Percentiles rank a stretch among this genome's conserved stretches.
Evolutionary conservation across 2,888 invertebrate genomes (phyloP).

Genomic region (Papilio elwesi): DNA sequence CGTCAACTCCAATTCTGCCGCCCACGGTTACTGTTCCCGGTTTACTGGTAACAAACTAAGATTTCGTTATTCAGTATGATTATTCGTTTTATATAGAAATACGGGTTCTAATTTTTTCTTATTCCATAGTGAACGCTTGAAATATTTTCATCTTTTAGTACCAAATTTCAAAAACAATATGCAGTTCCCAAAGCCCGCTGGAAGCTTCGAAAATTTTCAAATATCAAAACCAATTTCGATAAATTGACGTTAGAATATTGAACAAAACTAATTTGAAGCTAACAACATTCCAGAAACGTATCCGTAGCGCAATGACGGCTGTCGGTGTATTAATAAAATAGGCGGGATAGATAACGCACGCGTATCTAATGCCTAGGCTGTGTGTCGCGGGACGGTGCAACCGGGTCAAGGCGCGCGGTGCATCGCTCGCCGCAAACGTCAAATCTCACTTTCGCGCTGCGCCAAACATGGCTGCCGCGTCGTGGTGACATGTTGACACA

Average conservation of each 20-base stretch:
- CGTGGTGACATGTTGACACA: slow-evolving; percentile 62
- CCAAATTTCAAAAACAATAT: background rate
- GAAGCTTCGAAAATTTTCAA: background rate
- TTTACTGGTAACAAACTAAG: slow-evolving; percentile 47
- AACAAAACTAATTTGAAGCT: background rate
- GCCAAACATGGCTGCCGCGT: slow-evolving; percentile 73
- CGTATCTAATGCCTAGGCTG: slow-evolving; percentile 46
- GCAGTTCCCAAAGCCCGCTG: too few relatives aligned
- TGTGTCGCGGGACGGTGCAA: slow-evolving; percentile 73
- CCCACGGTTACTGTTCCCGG: slow-evolving; percentile 74
- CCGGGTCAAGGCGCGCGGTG: slow-evolving; percentile 83
- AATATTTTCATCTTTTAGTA: background rate
- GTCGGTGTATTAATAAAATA: slow-evolving; percentile 52
- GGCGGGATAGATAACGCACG: slow-evolving; percentile 46
- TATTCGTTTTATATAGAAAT: too few relatives aligned
- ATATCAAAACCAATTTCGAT: too few relatives aligned
- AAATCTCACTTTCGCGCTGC: slow-evolving; percentile 84
- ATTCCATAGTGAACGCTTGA: too few relatives aligned
- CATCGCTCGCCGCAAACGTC: slow-evolving; percentile 73
- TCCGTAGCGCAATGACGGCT: slow-evolving; percentile 35
- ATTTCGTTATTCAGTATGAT: too few relatives aligned
- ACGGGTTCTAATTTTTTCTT: too few relatives aligned
- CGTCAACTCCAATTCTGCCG: slow-evolving; percentile 50
- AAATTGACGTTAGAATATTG: background rate
- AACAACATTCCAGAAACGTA: background rate